Percentiles rank a stretch among this genome's conserved stretches.
These are phyloP conservation scores for Hymenopus coronatus DNA, from an alignment of 2,888 invertebrate species.

Conservation along the genomic window DNA sequence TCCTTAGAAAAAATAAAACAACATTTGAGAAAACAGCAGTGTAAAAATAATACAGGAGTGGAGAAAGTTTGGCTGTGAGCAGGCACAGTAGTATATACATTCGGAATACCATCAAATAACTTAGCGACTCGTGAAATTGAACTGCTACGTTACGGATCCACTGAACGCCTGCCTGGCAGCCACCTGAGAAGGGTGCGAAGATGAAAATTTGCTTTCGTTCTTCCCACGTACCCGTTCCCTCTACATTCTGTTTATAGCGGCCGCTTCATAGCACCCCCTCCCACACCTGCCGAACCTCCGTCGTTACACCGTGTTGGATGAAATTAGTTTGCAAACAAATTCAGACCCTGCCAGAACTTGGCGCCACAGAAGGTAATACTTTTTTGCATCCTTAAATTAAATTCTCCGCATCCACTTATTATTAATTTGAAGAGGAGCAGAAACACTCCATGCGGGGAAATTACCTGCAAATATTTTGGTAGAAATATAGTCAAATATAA, in stretches of 20 bases:
- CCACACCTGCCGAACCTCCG: neutral
- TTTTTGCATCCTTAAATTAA: neutral
- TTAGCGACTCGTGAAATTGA: constrained; percentile 29
- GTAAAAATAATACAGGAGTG: neutral
- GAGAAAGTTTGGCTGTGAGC: neutral
- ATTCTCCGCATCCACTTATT: neutral
- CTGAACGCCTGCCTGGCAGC: neutral
- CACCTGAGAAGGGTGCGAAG: constrained; percentile 4
- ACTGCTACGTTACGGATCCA: constrained; percentile 25
- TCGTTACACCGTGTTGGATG: neutral
- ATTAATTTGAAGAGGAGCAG: neutral
- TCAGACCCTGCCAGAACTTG: neutral
- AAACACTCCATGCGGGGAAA: neutral
- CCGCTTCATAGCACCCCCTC: neutral
- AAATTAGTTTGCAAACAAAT: neutral
- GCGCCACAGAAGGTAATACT: neutral
- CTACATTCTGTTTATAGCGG: constrained; percentile 12
- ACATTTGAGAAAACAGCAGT: neutral
- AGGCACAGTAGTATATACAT: neutral
- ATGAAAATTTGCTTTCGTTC: constrained; percentile 6
- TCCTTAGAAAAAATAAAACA: neutral
- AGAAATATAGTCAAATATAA: neutral
- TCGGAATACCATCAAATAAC: constrained; percentile 25
- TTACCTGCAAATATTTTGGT: neutral
- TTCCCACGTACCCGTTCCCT: neutral